Percentiles rank a stretch among this genome's conserved stretches.
Conservation (phyloP, 2,888 invertebrate species). For the Eilema depressum region DNA sequence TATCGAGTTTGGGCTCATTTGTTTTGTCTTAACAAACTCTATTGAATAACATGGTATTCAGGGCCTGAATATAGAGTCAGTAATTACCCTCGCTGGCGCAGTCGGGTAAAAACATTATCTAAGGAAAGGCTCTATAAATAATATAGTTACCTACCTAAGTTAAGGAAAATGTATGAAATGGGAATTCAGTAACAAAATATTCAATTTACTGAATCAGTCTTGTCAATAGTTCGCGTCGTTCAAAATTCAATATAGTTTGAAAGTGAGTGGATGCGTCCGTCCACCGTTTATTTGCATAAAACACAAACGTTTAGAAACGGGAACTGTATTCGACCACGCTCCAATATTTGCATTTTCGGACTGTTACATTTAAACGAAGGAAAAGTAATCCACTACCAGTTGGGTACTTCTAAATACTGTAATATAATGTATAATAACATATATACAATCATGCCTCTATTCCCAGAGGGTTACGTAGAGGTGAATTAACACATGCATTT, state of each 20-base stretch:
- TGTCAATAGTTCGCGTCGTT: slow-evolving; percentile 24
- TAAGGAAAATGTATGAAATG: neutral
- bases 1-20: too few relatives aligned
- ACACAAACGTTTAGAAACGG: slow-evolving; percentile 30
- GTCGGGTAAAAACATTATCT: too few relatives aligned
- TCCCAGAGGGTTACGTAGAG: too few relatives aligned
- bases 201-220: slow-evolving; percentile 12
- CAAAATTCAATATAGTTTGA: slow-evolving; percentile 47
- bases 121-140: neutral
- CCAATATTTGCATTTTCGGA: slow-evolving; percentile 44
- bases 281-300: slow-evolving; percentile 42
- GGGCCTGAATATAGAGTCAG: too few relatives aligned
- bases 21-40: too few relatives aligned
- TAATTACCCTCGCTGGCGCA: too few relatives aligned
- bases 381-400: neutral
- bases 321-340: slow-evolving; percentile 39
- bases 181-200: neutral
- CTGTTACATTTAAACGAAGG: slow-evolving; percentile 21
- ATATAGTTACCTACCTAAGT: too few relatives aligned
- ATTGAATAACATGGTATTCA: too few relatives aligned
- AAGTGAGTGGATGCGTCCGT: slow-evolving; percentile 31
- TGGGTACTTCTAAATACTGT: too few relatives aligned
- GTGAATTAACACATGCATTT: too few relatives aligned
- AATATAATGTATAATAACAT: too few relatives aligned
- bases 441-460: too few relatives aligned